Evolutionary conservation across 2,797 vertebrate genomes (phyloP), one percentile per base, ranked within the genome.

Genomic region (Enteromius thamalakanensis): DNA sequence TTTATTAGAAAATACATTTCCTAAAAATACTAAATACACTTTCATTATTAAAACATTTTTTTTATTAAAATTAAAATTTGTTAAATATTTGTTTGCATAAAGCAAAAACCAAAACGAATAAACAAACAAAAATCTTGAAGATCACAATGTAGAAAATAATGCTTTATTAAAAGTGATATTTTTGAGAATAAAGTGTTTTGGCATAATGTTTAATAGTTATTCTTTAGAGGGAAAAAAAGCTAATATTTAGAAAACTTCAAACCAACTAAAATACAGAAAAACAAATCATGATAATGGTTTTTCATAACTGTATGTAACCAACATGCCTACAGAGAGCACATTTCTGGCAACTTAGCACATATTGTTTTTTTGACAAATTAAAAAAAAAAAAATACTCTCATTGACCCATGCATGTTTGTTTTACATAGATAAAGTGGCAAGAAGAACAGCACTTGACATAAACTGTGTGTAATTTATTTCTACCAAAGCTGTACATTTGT

Each of bases 381-480:
- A 32, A 32, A 32, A 32, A 32, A 32, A 32, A 37, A 37, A 37
- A 34, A 37, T 67, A 3, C 1, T 37, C 3, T 65, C 3, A 5
- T 21, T 68, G 7, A n/a, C 51, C 51, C 7, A 21, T 6, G 0
- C 1, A 7, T 70, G 21, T 42, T 68, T 2, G 5, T 23, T 42
- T 14, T 53, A 9, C 51, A 21, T 21, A 21, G 7, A 3, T 34
- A 55, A 81, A 45, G 45, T 21, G 26, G 3, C 23, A 21, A 69
- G 6, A 12, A 68, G 8, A 53, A 68, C 19, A 53, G 47, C 53
- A 14, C 60, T 70, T 74, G 12, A 70, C 12, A 14, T 34, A 49
- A 15, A 58, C 34, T 4, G 17, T 55, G 11, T 68, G 51, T 79
- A 15, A 81, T 83, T 79, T 85, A 85, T 69, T 87, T 74, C 21